Evolutionary conservation across 2,113 vertebrate species (phyloP).

Genomic region (Xenopus tropicalis): UCB_Xtro_10.0 CM004446.2:142600501-142601000

Average conservation of each 20-base stretch:
- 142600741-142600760: constrained; percentile 37
- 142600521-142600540: too few species aligned
- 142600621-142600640: constrained; percentile 8
- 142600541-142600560: not conserved
- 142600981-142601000: not conserved
- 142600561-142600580: not conserved
- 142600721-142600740: constrained; percentile 37
- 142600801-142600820: constrained; percentile 9
- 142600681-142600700: constrained; percentile 39
- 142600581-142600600: constrained; percentile 20
- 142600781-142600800: constrained; percentile 27
- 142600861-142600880: not conserved
- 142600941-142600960: not conserved
- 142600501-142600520: too few species aligned
- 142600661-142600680: constrained; percentile 28
- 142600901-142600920: not conserved
- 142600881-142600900: not conserved
- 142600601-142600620: constrained; percentile 23
- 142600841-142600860: not conserved
- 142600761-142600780: constrained; percentile 11
- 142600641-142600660: constrained; percentile 38
- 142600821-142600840: not conserved
- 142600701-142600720: constrained; percentile 43
- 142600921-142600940: not conserved
- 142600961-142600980: not conserved